A percentile compares a stretch with the other conserved stretches of the same genome.
Conservation (phyloP, 2,113 vertebrate species). For the Ciconia boyciana region DNA sequence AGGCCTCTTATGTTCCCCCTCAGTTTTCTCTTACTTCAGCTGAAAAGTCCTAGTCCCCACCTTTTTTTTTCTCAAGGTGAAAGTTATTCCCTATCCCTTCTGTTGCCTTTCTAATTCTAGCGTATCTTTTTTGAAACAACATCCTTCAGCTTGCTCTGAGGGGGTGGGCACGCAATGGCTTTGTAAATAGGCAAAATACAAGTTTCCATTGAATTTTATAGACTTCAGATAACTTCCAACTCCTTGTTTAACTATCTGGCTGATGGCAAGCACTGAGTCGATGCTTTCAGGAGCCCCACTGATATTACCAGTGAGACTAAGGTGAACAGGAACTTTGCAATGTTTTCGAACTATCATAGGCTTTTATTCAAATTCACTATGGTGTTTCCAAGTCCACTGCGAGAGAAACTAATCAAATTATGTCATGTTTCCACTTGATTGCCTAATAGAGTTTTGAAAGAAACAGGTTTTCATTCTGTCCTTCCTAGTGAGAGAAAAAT, state of each 20-base stretch:
- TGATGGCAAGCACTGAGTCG: background rate
- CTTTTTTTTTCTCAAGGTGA: background rate
- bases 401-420: conserved; percentile 11
- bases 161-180: background rate
- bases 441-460: background rate
- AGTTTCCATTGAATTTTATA: background rate
- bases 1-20: background rate
- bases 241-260: background rate
- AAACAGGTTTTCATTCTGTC: background rate
- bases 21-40: background rate
- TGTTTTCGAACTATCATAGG: background rate
- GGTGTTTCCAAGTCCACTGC: background rate
- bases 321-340: background rate
- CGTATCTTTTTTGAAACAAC: background rate
- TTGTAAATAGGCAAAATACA: background rate
- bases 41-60: background rate
- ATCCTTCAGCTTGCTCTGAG: background rate
- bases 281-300: background rate
- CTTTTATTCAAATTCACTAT: background rate
- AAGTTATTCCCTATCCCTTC: background rate
- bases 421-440: background rate
- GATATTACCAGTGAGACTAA: background rate
- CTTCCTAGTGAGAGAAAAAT: background rate
- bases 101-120: background rate
- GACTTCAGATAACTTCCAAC: background rate